These are phyloP conservation scores for Chiloscyllium plagiosum DNA, from an alignment of 2,113 vertebrate genomes.

Conservation along the genomic window DNA sequence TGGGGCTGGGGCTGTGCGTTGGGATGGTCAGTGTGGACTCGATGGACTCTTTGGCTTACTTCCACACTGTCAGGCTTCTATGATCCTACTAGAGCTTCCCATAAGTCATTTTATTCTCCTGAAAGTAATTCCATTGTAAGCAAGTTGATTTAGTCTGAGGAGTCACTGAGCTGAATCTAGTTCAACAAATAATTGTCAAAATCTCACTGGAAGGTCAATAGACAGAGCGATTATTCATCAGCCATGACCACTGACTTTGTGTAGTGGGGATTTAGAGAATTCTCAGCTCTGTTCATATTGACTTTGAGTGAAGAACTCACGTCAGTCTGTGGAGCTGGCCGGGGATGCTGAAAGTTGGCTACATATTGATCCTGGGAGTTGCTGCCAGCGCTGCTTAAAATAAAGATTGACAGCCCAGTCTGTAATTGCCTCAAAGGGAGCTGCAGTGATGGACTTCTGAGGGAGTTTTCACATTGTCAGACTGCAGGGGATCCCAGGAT, in stretches of 20 bases:
- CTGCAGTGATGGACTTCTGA: neutral
- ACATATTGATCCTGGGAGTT: neutral
- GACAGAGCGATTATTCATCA: neutral
- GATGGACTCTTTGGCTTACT: too few relatives aligned
- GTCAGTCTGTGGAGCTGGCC: neutral
- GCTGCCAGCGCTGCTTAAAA: neutral
- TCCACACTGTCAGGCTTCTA: too few relatives aligned
- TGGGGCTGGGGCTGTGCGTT: too few relatives aligned
- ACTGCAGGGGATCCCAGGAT: neutral
- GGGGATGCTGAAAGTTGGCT: neutral
- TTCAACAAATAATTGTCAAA: constrained; percentile 33
- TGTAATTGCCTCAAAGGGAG: neutral
- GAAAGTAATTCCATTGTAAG: neutral
- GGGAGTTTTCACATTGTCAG: neutral
- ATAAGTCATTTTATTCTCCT: neutral
- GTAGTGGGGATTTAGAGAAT: constrained; percentile 6
- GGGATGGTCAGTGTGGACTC: too few relatives aligned
- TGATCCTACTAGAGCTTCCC: too few relatives aligned
- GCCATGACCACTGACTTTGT: neutral
- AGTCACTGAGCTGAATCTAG: neutral
- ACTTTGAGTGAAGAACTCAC: neutral
- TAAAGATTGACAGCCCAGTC: neutral
- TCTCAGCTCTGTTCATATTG: neutral
- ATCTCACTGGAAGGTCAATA: constrained; percentile 7
- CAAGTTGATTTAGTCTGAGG: neutral